Base-by-base conservation (phyloP, 2,797 vertebrate species). In the Coranthus polyacanthus region DNA sequence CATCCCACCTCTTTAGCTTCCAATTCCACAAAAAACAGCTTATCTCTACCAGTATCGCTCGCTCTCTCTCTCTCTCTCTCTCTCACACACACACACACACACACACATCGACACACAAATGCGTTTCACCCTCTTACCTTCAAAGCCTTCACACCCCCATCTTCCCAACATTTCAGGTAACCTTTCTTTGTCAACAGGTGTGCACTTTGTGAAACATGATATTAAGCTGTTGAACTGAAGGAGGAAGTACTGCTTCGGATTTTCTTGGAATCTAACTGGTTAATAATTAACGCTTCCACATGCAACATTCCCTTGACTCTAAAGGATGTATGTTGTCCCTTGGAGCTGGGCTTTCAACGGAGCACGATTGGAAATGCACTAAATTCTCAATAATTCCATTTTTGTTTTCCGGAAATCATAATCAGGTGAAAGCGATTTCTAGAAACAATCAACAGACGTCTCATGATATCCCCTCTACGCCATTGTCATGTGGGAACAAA, bases 201-300 rank as follows among this genome's bases (percentile, higher is more conserved):
- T 64, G 50, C 2, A n/a, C 39, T 64, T 50, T 60, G 46, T 81
- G 72, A 68, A 75, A 81, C 41, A 3, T 46, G 38, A 78, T 69
- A 52, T n/a, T 8, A 2, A 26, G 15, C 12, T 44, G 4, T 2
- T 34, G 21, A 57, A 38, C 41, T 2, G 0, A 60, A 46, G 16
- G 1, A 6, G 68, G 55, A 78, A 68, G 58, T 26, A 15, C 0
- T 0, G 34, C 13, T 53, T 12, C 4, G 12, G 41, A 29, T 47
- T 34, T 17, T 34, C 18, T 61, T 37, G 9, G 68, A 64, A 53
- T 73, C n/a, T 5, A 10, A 41, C 18, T 1, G 0, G 72, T 86
- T 78, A 88, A 87, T 87, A 45, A 80, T 84, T 83, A 78, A 70
- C 61, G 59, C 0, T 0, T 13, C 43, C 12, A 21, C 22, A 52